Evolutionary conservation across 2,888 invertebrate species (phyloP), one percentile per base, ranked within the genome.

Genomic region (Cancer borealis): DNA sequence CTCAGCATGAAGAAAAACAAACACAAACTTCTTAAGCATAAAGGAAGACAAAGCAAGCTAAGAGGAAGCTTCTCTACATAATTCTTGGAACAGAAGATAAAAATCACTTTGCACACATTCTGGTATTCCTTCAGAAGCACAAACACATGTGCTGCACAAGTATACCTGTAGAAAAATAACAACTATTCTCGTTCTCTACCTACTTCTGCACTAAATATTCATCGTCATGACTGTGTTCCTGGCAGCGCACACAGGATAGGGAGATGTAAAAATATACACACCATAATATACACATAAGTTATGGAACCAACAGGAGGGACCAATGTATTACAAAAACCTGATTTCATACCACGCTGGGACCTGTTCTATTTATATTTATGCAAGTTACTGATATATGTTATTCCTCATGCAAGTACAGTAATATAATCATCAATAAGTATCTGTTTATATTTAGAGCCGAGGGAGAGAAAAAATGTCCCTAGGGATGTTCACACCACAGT

Each of bases 11-110:
- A 4, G 26, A 73, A 21, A 21, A 73, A 26, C 5, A 73, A 73
- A 73, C 26, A 73, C 73, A 21, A 66, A 17, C 8, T 66, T 8
- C 26, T 73, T 73, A 26, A 26, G 73, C 73, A n/a, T 26, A 73
- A 5, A 26, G 73, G 73, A n/a, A 73, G 73, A 73, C 73, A 73
- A 73, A 73, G 73, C n/a, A 73, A 73, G 73, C n/a, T n/a, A 73
- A 26, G 73, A 73, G 73, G 73, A 73, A 73, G n/a, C 26, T 26
- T 73, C 8, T 21, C 3, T 21, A 60, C n/a, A 26, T 73, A 5
- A 73, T 26, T 26, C 73, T 21, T 73, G 26, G 10, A 73, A 8
- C 73, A 73, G 39, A 73, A 39, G 39, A 39, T 84, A 84, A 12
- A 39, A 30, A 39, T 10, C 14, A 84, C 14, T 14, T 84, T 84